Base-by-base conservation (phyloP, 2,113 vertebrate species). In the Neogobius melanostomus region DNA sequence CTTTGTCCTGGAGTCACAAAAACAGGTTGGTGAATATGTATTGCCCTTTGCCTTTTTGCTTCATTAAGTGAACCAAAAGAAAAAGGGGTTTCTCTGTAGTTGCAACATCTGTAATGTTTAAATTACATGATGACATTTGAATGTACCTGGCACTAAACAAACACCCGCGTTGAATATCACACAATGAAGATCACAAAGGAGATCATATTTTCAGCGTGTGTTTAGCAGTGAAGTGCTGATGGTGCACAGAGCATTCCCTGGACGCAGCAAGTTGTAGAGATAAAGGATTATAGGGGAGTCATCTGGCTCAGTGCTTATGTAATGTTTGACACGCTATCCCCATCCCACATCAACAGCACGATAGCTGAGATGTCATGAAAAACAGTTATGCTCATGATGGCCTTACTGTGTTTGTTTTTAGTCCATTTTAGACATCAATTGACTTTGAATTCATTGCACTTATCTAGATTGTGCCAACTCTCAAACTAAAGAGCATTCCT, bases 381-480 rank as follows among this genome's bases (percentile, higher is more conserved):
- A 36, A 36, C 28, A 36, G 28, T 36, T 36, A 4, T 36, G 72
- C 69, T 76, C 21, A 21, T 21, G 21, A 21, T 21, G 21, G 21
- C 21, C 21, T 65, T 76, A 82, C 84, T 72, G 76, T n/a, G 72
- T 46, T 42, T 0, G 56, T 78, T 83, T 66, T 77, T 82, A 73
- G 28, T 64, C 81, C 67, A 72, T 83, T 69, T 88, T 72, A 66
- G 57, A 71, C 74, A 81, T 86, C 82, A 89, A 89, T 88, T 10
- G 51, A 90, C 86, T 90, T 87, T 87, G 57, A 79, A 84, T 87
- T 87, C 77, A 86, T 82, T 1, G 70, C 65, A 72, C 73, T 75
- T 82, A 89, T 88, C 87, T 87, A 86, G 82, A 76, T 82, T 81
- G 79, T 76, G 85, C 85, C 80, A 86, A 69, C 76, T 87, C 88